phyloP scores from a whole-genome alignment of 2,113 vertebrate genomes.

The Oryzias javanicus region DNA sequence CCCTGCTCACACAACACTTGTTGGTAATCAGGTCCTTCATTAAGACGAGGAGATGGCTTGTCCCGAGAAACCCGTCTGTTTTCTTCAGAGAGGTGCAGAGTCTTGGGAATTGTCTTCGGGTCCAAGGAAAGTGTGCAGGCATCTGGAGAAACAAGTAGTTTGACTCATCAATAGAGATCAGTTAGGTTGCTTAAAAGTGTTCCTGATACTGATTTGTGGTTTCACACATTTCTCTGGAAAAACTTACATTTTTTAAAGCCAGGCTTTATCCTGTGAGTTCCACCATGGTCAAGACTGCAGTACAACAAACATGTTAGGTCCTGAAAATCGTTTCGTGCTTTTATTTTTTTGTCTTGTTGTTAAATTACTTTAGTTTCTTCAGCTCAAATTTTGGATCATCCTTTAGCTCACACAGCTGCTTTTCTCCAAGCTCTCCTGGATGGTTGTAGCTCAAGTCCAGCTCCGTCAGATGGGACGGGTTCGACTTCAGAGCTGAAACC shows the following conservation, averaged over 20 bases:
- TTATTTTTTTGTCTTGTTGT: neutral
- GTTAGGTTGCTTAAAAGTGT: no score
- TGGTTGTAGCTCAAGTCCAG: slow-evolving; percentile 65
- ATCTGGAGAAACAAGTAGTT: slow-evolving; percentile 41
- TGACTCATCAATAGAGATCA: no score
- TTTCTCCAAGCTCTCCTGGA: slow-evolving; percentile 21
- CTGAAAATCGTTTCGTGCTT: neutral
- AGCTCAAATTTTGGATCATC: neutral
- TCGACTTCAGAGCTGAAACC: slow-evolving; percentile 21
- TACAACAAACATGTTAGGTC: neutral
- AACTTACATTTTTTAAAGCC: slow-evolving; percentile 67
- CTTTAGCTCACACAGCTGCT: neutral
- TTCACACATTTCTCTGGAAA: no score
- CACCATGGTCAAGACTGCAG: slow-evolving; percentile 35
- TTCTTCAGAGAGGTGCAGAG: slow-evolving; percentile 37
- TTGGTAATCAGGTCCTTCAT: slow-evolving; percentile 17
- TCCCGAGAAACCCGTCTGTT: slow-evolving; percentile 47
- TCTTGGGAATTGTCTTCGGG: slow-evolving; percentile 15
- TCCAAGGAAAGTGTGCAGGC: slow-evolving; percentile 28
- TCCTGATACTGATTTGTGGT: neutral
- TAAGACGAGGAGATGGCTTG: neutral
- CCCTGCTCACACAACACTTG: slow-evolving; percentile 47
- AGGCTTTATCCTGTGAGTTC: slow-evolving; percentile 33
- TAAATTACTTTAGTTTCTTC: slow-evolving; percentile 17
- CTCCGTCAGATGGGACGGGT: slow-evolving; percentile 35